Conservation (phyloP, 2,888 invertebrate genomes). For the Synergus itoensis region DNA sequence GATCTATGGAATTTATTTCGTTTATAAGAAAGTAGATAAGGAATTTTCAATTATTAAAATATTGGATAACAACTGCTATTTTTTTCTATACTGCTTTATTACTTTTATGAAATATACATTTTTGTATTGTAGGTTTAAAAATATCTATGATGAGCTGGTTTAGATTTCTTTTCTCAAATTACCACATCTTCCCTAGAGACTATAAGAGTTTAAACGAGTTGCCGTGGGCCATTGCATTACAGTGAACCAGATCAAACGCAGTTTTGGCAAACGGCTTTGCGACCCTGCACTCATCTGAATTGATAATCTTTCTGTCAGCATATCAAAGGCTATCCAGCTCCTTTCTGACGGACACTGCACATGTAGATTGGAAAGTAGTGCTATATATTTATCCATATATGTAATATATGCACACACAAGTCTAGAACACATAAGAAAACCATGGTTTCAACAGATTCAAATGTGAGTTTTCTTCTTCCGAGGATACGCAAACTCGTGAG, state of each 20-base stretch:
- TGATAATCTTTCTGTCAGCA: conserved; percentile 76
- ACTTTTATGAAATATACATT: background rate
- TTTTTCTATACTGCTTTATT: background rate
- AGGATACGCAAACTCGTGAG: conserved; percentile 64
- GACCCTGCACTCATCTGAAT: conserved; percentile 72
- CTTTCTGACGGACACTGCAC: conserved; percentile 47
- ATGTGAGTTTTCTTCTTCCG: conserved; percentile 58
- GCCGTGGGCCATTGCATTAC: conserved; percentile 47
- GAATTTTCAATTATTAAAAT: background rate
- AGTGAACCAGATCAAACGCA: conserved; percentile 74
- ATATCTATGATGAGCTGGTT: background rate
- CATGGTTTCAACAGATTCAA: conserved; percentile 65
- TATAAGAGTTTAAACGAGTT: conserved; percentile 1
- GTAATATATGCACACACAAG: conserved; percentile 46
- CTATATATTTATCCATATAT: background rate
- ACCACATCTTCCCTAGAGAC: conserved; percentile 6
- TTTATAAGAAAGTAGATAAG: background rate
- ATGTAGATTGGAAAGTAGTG: conserved; percentile 38
- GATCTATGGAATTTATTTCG: background rate
- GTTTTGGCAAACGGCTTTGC: conserved; percentile 74
- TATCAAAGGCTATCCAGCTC: conserved; percentile 73
- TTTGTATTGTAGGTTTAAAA: background rate
- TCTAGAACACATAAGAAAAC: conserved; percentile 55
- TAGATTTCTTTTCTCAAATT: conserved; percentile 13
- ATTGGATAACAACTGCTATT: too few species aligned